phyloP scores from a whole-genome alignment of 2,888 invertebrate genomes.

The Cephus pygmeus region DNA sequence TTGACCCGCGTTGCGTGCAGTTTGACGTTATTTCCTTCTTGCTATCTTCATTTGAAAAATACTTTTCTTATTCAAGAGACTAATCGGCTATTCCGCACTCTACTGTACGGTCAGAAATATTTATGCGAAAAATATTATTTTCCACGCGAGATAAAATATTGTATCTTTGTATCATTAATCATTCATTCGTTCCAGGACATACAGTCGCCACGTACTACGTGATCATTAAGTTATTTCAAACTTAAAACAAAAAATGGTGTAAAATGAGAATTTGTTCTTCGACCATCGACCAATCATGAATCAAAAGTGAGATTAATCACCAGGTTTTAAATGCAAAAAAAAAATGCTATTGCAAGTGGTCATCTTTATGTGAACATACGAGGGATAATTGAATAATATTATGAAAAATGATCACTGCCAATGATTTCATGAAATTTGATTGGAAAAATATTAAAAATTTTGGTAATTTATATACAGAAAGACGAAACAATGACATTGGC shows the following conservation, averaged over 20 bases:
- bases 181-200: not conserved
- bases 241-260: not conserved
- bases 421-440: constrained; percentile 7
- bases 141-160: not conserved
- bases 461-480: constrained; percentile 5
- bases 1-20: not conserved
- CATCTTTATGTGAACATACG: not conserved
- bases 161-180: not conserved
- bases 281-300: not conserved
- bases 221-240: not conserved
- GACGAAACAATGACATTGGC: not conserved
- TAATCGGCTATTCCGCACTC: not conserved
- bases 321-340: not conserved
- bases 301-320: not conserved
- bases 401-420: not conserved
- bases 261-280: not conserved
- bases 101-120: not conserved
- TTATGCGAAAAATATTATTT: not conserved
- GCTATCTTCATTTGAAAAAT: not conserved
- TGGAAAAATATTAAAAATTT: constrained; percentile 2
- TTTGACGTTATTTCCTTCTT: not conserved
- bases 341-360: not conserved
- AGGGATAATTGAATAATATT: not conserved
- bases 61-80: not conserved
- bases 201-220: not conserved